Evolutionary conservation across 2,113 vertebrate genomes (phyloP).

Genomic region (Crocuta crocuta): DNA sequence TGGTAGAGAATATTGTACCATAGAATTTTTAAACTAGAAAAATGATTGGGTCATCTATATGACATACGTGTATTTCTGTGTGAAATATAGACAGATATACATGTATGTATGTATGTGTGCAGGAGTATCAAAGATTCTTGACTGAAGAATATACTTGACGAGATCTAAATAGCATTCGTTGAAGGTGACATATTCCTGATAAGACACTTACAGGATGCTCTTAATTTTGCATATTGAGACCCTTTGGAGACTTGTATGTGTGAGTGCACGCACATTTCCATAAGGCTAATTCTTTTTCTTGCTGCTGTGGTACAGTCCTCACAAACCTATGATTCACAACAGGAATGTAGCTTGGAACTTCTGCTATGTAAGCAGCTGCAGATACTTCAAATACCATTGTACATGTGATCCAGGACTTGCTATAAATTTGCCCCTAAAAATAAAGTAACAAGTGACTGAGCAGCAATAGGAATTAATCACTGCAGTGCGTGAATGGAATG

Average conservation of each 20-base stretch:
- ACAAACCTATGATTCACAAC: constrained; percentile 89
- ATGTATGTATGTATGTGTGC: background rate
- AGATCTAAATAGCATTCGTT: background rate
- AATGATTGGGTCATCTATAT: background rate
- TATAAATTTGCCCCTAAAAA: constrained; percentile 93
- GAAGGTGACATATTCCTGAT: constrained; percentile 34
- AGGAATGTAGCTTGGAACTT: constrained; percentile 90
- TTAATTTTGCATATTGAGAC: background rate
- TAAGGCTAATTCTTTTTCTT: constrained; percentile 61
- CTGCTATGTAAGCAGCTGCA: constrained; percentile 92
- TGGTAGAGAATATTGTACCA: background rate
- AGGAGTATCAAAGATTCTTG: background rate
- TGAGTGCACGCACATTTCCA: constrained; percentile 55
- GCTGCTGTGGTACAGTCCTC: constrained; percentile 82
- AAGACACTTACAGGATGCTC: constrained; percentile 27
- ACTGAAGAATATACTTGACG: background rate
- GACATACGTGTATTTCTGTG: background rate
- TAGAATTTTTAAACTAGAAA: background rate
- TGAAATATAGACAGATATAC: background rate
- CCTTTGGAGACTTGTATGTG: constrained; percentile 47
- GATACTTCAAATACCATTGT: constrained; percentile 90
- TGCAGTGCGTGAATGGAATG: constrained; percentile 89
- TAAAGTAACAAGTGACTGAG: constrained; percentile 91
- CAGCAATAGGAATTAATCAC: constrained; percentile 89
- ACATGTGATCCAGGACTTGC: constrained; percentile 90